These are phyloP conservation scores for Carpatolechia fugitivella DNA, from an alignment of 2,888 invertebrate genomes.

Conservation along the genomic window DNA sequence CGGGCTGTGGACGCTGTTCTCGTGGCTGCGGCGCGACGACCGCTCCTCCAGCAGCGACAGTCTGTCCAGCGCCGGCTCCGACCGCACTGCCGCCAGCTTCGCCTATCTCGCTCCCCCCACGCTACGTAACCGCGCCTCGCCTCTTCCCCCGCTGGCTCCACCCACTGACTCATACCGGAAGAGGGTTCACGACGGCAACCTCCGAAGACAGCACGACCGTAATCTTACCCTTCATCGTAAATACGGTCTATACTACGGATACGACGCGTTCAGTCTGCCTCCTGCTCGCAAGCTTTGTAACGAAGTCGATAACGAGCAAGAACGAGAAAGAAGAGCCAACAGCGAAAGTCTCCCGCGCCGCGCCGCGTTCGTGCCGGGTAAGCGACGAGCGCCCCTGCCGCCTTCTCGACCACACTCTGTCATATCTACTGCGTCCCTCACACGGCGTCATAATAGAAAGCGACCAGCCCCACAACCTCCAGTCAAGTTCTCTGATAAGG, in stretches of 20 bases:
- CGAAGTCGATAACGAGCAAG: conserved; percentile 32
- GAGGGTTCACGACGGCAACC: conserved; percentile 80
- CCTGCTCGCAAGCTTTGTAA: conserved; percentile 36
- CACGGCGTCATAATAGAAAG: conserved; percentile 52
- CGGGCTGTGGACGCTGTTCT: conserved; percentile 81
- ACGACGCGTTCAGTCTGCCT: conserved; percentile 65
- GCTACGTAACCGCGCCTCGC: conserved; percentile 63
- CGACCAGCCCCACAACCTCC: conserved; percentile 80
- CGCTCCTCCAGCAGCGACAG: conserved; percentile 67
- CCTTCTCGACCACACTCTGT: conserved; percentile 32
- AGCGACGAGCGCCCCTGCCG: conserved; percentile 82
- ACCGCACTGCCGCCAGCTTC: conserved; percentile 85
- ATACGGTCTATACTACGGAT: conserved; percentile 75
- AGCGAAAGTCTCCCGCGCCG: conserved; percentile 81
- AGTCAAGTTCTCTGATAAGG: conserved; percentile 31
- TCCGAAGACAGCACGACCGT: conserved; percentile 78
- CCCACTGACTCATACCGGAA: conserved; percentile 82
- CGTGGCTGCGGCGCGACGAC: conserved; percentile 84
- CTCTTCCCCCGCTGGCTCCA: conserved; percentile 71
- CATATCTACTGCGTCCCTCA: conserved; percentile 45
- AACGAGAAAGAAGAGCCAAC: conserved; percentile 64
- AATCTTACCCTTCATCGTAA: conserved; percentile 82
- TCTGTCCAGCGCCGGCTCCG: conserved; percentile 84
- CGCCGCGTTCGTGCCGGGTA: conserved; percentile 86
- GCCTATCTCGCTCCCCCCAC: conserved; percentile 81